phyloP scores from a whole-genome alignment of 1,140 invertebrate species.

The Camponotus vicinus region DNA sequence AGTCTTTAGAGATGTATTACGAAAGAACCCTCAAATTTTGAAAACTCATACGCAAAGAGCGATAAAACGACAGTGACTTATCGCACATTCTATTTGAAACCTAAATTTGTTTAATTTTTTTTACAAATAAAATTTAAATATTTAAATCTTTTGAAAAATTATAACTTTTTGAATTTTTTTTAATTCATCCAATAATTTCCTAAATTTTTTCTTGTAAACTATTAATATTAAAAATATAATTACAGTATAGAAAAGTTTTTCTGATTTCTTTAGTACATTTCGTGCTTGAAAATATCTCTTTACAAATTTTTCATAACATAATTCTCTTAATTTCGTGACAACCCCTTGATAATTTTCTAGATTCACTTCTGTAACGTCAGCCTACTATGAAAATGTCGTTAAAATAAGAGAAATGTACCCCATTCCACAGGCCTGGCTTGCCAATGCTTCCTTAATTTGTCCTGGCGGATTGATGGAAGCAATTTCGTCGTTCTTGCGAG shows the following conservation, averaged over 20 bases:
- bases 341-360: slow-evolving; percentile 5
- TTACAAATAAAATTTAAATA: not conserved
- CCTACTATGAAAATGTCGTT: slow-evolving; percentile 72
- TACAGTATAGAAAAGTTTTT: not conserved
- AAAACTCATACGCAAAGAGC: not conserved
- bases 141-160: not conserved
- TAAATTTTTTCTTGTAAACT: not conserved
- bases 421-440: slow-evolving; percentile 10
- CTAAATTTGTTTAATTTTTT: not conserved
- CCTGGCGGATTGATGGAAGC: slow-evolving; percentile 82
- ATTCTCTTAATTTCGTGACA: not conserved
- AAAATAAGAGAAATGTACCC: slow-evolving; percentile 50
- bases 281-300: not conserved
- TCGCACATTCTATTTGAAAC: not conserved
- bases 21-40: slow-evolving; percentile 19
- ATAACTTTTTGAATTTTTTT: not conserved
- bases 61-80: not conserved
- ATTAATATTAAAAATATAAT: not conserved
- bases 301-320: not conserved
- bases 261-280: not conserved
- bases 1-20: not conserved
- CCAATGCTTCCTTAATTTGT: slow-evolving; percentile 80
- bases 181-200: not conserved
- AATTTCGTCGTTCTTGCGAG: slow-evolving; percentile 79
- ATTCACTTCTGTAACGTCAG: not conserved